phyloP scores from a whole-genome alignment of 2,113 vertebrate genomes.

The Erythrocebus patas region DNA sequence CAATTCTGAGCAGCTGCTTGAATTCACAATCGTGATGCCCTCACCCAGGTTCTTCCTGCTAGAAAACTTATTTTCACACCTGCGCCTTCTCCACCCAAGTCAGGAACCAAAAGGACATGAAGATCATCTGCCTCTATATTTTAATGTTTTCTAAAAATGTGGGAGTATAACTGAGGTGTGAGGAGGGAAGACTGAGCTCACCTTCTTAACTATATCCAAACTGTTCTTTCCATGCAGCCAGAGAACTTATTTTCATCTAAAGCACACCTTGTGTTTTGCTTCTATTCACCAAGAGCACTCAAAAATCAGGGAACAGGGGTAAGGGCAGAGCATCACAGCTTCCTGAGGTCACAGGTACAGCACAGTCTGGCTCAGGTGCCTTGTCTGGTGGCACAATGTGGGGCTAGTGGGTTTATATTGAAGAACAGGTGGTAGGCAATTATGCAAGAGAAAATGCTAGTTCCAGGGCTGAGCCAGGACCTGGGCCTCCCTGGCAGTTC shows the following conservation, averaged over 20 bases:
- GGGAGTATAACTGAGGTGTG: background rate
- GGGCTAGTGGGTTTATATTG: background rate
- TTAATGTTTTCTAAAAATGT: background rate
- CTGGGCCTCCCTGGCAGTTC: background rate
- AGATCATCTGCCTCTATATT: background rate
- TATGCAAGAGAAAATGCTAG: background rate
- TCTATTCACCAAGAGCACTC: background rate
- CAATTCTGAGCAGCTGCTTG: background rate
- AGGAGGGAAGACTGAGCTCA: background rate
- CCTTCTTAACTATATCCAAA: background rate
- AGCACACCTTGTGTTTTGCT: background rate
- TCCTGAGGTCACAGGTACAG: accelerated
- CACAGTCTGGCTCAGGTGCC: accelerated
- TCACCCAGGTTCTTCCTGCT: background rate
- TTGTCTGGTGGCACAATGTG: background rate
- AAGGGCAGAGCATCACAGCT: background rate
- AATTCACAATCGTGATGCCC: background rate
- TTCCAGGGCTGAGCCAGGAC: background rate
- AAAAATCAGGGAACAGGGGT: too few relatives aligned
- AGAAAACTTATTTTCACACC: background rate
- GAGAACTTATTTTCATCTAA: background rate
- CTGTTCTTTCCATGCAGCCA: background rate
- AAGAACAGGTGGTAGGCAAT: background rate
- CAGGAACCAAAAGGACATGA: background rate
- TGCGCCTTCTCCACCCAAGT: background rate